Conservation (phyloP, 2,113 vertebrate species). For the Chaetodon trifascialis region DNA sequence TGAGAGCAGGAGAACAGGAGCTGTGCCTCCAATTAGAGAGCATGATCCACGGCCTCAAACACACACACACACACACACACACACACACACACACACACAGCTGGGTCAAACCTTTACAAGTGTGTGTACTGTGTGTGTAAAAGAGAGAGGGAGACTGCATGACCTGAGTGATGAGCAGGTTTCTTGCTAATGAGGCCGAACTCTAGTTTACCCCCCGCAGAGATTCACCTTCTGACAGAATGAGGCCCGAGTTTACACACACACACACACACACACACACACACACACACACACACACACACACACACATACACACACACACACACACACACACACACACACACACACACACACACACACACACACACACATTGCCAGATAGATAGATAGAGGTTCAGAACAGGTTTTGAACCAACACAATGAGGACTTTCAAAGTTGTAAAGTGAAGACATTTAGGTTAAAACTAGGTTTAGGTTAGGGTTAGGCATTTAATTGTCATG, state of each 20-base stretch:
- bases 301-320: too few species aligned
- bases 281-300: too few species aligned
- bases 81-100: too few species aligned
- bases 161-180: constrained; percentile 51
- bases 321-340: neutral
- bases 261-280: constrained; percentile 10
- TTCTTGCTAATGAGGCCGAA: constrained; percentile 65
- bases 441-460: too few species aligned
- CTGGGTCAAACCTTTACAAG: neutral
- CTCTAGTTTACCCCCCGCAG: constrained; percentile 52
- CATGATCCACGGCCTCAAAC: constrained; percentile 47
- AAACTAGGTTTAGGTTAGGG: too few species aligned
- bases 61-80: constrained; percentile 15
- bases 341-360: too few species aligned
- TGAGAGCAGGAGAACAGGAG: constrained; percentile 37
- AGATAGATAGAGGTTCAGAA: too few species aligned
- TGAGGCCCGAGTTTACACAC: constrained; percentile 28
- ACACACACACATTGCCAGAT: too few species aligned
- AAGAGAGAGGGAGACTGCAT: neutral
- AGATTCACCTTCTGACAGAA: constrained; percentile 72
- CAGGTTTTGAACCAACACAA: too few species aligned
- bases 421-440: neutral
- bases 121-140: constrained; percentile 13
- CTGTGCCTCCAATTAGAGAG: constrained; percentile 59
- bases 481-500: too few species aligned